Evolutionary conservation across 2,113 vertebrate genomes (phyloP), one percentile per base, ranked within the genome.

Genomic region (Cariama cristata): DNA sequence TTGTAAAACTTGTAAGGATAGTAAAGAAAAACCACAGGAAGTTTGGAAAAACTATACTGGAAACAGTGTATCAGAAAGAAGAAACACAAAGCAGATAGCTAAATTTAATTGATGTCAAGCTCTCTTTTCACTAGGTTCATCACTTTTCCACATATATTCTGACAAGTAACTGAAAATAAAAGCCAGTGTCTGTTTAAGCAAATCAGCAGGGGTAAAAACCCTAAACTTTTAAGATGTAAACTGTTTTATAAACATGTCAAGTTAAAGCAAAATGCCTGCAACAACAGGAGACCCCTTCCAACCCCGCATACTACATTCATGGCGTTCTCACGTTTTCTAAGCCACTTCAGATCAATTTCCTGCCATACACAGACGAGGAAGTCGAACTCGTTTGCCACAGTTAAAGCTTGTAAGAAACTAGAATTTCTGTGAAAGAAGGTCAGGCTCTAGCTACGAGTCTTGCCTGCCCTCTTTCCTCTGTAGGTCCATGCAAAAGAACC

Each of bases 201-300:
- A 93, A 97, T 94, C 95, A 95, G 90, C 94, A 88, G 94, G 90
- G 93, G 90, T 94, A 96, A 95, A 97, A 93, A 35, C 74, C 91
- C 94, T 73, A 88, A 97, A 96, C 79, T 97, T 94, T 30, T 77
- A 73, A 85, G 95, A 93, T 77, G 94, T 88, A 95, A 97, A 93
- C 92, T 97, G 96, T 97, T 97, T 97, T 95, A 96, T 96, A 96
- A 97, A 97, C 96, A 97, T 94, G 93, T 97, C 97, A 97, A 95
- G 95, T 66, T 69, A 90, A 82, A 88, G 88, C 88, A 94, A 88
- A 94, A 90, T 59, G 95, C 82, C 96, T 93, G 95, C 93, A 93
- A 88, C 92, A 76, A 35, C 67, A 80, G 79, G 53, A 88, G 90
- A 93, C 66, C 93, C 73, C 42, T 68, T 72, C 66, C 35, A 93